Evolutionary conservation across 1,140 invertebrate species (phyloP), one percentile per base, ranked within the genome.

Genomic region (Macrosteles quadrilineatus): DNA sequence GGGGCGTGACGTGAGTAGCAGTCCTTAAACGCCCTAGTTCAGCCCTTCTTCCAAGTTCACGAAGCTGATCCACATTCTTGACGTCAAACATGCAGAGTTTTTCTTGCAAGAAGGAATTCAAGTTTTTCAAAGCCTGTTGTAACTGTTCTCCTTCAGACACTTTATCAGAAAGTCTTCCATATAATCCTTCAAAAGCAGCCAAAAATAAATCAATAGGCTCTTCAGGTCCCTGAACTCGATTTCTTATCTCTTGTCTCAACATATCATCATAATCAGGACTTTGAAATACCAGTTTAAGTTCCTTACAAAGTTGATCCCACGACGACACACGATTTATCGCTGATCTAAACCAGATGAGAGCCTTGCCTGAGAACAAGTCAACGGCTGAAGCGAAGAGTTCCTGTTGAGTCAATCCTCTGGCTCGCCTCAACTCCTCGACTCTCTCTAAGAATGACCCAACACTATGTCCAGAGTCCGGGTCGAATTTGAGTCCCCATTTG

Each of bases 401-500:
- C 29, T 9, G 19, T 25, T 59, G 17, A 25, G 21, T 27, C 17
- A 59, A 19, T 17, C 27, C 19, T 6, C 55, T 23, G 2, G 55
- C 21, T 2, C 17, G 19, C 21, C 55, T 25, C 27, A 25, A 25
- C 19, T 59, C 55, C 29, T 59, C 55, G 1, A 59, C 4, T 4
- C 27, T 23, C 1, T 25, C 6, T 29, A 59, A 25, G 29, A 59
- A 59, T 27, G 4, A 19, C 55, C 4, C 19, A 25, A 25, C 27
- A 29, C 27, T 59, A 17, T 59, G 23, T 3, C 21, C 21, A 25
- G 3, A 23, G 17, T 27, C 55, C 17, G 21, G 19, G 55, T 59
- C 19, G 29, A 9, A 23, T 55, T 82, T 32, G 30, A 67, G 17
- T 43, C 36, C 36, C 36, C 36, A 43, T 43, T 43, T 43, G 17